A percentile compares a stretch with the other conserved stretches of the same genome.
phyloP scores from a whole-genome alignment of 2,888 invertebrate species.

The Drosophila borealis region DNA sequence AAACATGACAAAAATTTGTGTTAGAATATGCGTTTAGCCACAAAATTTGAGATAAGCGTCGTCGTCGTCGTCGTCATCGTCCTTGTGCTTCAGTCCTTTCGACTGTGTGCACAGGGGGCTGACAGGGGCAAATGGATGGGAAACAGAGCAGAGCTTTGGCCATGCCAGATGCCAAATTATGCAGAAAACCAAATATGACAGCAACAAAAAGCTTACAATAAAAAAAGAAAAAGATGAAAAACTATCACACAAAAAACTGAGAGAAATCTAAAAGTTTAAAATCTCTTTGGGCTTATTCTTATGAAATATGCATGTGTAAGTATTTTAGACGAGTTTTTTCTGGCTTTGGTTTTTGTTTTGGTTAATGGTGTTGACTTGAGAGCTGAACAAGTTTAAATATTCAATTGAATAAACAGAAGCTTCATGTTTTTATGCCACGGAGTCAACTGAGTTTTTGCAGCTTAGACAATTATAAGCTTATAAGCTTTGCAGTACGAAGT shows the following conservation, averaged over 20 bases:
- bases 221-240: conserved; percentile 11
- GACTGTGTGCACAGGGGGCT: conserved; percentile 3
- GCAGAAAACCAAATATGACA: conserved; percentile 66
- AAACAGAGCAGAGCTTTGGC: conserved; percentile 19
- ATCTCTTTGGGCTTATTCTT: conserved; percentile 26
- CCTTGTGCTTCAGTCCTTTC: conserved; percentile 27
- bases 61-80: conserved; percentile 25
- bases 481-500: too few relatives aligned
- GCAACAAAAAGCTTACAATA: conserved; percentile 31
- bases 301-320: conserved; percentile 51
- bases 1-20: conserved; percentile 69
- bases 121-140: conserved; percentile 18
- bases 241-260: conserved; percentile 7
- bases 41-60: conserved; percentile 64
- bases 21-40: conserved; percentile 77
- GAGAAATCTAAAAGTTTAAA: conserved; percentile 45
- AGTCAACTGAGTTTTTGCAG: neutral
- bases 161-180: conserved; percentile 66
- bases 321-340: conserved; percentile 12
- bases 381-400: conserved; percentile 26
- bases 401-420: conserved; percentile 36
- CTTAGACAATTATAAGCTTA: neutral
- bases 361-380: conserved; percentile 40
- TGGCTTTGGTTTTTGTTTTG: conserved; percentile 9
- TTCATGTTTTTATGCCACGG: neutral